Evolutionary conservation across 2,113 vertebrate genomes (phyloP).

Genomic region (Crotalus horridus): DNA sequence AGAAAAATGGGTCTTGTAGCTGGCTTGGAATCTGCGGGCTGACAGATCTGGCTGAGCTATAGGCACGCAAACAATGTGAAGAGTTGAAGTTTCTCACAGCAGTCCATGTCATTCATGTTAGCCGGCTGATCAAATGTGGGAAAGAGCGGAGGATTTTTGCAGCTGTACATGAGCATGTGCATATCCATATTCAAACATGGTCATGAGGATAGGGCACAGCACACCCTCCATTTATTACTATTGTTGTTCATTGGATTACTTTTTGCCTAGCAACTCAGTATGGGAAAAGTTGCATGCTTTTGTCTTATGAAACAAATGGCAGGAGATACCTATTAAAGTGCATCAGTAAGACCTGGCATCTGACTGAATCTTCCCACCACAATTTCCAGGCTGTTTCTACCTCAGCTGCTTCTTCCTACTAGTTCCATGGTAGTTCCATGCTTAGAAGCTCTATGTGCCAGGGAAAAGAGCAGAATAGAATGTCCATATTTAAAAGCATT

Average conservation of each 20-base stretch:
- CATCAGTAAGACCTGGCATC: fast-evolving
- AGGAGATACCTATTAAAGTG: neutral
- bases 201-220: neutral
- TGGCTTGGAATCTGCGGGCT: slow-evolving; percentile 30
- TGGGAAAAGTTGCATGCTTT: neutral
- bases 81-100: slow-evolving; percentile 25
- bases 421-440: neutral
- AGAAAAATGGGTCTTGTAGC: slow-evolving; percentile 45
- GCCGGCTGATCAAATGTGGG: slow-evolving; percentile 44
- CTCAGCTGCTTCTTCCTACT: neutral
- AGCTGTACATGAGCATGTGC: slow-evolving; percentile 20
- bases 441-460: neutral
- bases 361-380: neutral
- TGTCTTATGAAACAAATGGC: neutral
- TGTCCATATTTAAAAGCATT: neutral
- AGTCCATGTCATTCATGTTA: slow-evolving; percentile 40
- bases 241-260: neutral
- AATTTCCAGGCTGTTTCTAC: neutral
- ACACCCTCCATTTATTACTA: neutral
- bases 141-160: slow-evolving; percentile 35
- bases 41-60: slow-evolving; percentile 29
- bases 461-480: neutral
- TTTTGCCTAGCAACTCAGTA: neutral
- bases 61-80: slow-evolving; percentile 41
- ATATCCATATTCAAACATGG: neutral